phyloP scores from a whole-genome alignment of 2,888 invertebrate genomes.

The Griposia aprilina region DNA sequence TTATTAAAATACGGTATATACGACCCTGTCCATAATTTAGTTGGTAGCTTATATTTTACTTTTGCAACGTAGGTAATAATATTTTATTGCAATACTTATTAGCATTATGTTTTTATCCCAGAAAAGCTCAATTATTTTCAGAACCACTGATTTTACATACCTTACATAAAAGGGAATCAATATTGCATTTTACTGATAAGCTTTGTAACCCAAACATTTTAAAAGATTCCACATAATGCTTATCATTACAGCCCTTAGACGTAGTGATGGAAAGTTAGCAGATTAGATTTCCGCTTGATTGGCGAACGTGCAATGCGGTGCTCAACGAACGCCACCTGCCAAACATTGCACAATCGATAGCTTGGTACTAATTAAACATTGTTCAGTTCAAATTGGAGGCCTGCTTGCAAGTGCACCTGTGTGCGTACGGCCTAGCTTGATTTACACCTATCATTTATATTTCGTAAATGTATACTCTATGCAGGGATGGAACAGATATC shows the following conservation, averaged over 20 bases:
- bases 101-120: background rate
- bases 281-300: slow-evolving; percentile 58
- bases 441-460: slow-evolving; percentile 59
- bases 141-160: background rate
- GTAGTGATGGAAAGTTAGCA: slow-evolving; percentile 52
- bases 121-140: background rate
- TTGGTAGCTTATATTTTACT: no score
- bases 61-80: background rate
- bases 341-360: slow-evolving; percentile 60
- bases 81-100: background rate
- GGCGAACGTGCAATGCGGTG: slow-evolving; percentile 56
- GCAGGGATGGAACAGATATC: slow-evolving; percentile 28
- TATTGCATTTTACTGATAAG: background rate
- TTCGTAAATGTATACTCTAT: slow-evolving; percentile 48
- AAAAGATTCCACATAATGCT: background rate
- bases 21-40: background rate
- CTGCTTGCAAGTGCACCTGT: slow-evolving; percentile 46
- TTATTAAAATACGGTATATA: no score
- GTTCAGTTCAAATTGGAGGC: slow-evolving; percentile 60
- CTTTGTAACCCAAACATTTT: background rate
- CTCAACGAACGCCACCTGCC: slow-evolving; percentile 38
- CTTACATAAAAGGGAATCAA: background rate
- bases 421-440: slow-evolving; percentile 41
- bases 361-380: slow-evolving; percentile 64
- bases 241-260: slow-evolving; percentile 21